Evolutionary conservation across 1,140 invertebrate genomes (phyloP), one percentile per base, ranked within the genome.

Genomic region (Bombus huntii): DNA sequence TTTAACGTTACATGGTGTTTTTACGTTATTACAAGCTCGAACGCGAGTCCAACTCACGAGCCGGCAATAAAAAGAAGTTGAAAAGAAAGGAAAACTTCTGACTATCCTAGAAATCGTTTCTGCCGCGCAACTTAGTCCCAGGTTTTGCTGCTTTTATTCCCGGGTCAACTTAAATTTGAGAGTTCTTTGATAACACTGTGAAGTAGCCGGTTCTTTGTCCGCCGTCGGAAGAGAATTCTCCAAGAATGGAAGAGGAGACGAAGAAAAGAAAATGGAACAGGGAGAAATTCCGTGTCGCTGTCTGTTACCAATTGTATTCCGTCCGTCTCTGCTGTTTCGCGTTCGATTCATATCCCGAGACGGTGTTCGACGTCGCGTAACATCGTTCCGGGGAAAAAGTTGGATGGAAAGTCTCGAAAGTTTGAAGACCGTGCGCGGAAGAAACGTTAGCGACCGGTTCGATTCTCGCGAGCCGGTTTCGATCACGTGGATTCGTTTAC

Each of bases 141-240:
- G 15, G 34, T 34, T 39, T 25, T 28, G 42, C 57, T 34, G 42
- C 44, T 75, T 66, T 83, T 66, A 53, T 74, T 47, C 81, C 71
- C 12, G 42, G 72, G 72, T 83, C 81, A 75, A 47, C 57, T 83
- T 44, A 83, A 74, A 83, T 83, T 53, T 47, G 71, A 53, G 53
- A 83, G 72, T 75, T 75, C 57, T 75, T 75, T 31, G 81, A 53
- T 28, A 72, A 66, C 81, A n/a, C 42, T 0, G 72, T 4, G 22
- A 34, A 74, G 81, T 74, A 74, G 71, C 71, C 72, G 59, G 42
- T n/a, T 37, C 42, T 75, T 82, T 82, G 81, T 82, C 15, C 57
- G 22, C 18, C 65, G 57, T 8, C 42, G n/a, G 31, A 62, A 42
- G 28, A 10, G n/a, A 66, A 83, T 83, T 66, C 72, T 22, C 22